Evolutionary conservation across 2,888 invertebrate species (phyloP).

Genomic region (Torymus aiolomorphi): DNA sequence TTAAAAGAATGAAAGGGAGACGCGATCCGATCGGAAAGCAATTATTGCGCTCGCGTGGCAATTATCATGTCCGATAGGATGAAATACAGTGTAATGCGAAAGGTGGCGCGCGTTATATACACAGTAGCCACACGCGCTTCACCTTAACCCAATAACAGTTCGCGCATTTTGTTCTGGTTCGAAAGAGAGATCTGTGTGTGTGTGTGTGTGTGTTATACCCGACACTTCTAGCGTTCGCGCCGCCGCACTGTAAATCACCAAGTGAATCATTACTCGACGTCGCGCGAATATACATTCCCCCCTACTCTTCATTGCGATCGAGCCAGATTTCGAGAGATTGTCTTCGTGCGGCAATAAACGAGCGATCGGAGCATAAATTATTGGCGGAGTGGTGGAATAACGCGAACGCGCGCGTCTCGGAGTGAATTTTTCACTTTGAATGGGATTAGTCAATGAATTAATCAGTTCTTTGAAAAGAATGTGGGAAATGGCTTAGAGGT

Average conservation of each 20-base stretch:
- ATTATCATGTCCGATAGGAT: constrained; percentile 39
- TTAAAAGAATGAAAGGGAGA: neutral
- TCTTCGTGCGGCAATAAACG: neutral
- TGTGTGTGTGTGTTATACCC: no score
- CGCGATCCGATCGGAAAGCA: constrained; percentile 16
- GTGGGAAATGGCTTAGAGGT: neutral
- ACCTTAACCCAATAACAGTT: constrained; percentile 68
- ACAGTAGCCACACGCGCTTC: constrained; percentile 54
- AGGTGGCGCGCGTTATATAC: constrained; percentile 19
- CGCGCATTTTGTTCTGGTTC: constrained; percentile 52
- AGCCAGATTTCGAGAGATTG: constrained; percentile 45
- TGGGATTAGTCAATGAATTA: constrained; percentile 8
- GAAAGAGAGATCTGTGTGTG: constrained; percentile 66
- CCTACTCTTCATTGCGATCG: constrained; percentile 59
- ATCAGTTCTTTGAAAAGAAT: neutral
- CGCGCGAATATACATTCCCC: neutral
- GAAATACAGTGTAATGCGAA: constrained; percentile 29
- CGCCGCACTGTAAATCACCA: constrained; percentile 66
- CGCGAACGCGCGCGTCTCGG: neutral
- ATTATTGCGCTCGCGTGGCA: neutral
- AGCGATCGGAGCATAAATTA: no score
- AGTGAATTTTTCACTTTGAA: constrained; percentile 15
- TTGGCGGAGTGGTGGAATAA: no score
- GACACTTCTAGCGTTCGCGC: constrained; percentile 51
- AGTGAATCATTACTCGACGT: constrained; percentile 68